Percentiles rank a stretch among this genome's conserved stretches.
phyloP scores from a whole-genome alignment of 2,888 invertebrate genomes.

The Teinopalpus imperialis region DNA sequence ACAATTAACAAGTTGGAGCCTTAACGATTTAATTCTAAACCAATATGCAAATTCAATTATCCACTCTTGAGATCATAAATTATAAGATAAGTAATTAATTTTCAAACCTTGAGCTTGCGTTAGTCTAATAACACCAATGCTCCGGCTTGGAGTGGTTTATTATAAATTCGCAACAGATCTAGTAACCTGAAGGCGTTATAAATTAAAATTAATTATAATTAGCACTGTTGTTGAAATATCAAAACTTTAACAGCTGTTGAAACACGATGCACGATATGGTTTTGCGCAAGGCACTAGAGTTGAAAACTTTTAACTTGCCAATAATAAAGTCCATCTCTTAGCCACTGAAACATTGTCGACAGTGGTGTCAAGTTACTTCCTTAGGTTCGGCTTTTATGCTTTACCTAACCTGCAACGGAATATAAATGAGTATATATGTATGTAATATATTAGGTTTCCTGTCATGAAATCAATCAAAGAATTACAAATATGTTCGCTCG shows the following conservation, averaged over 20 bases:
- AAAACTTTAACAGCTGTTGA: constrained; percentile 9
- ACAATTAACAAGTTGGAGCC: constrained; percentile 7
- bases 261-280: not conserved
- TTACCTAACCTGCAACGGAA: too few species aligned
- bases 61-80: constrained; percentile 18
- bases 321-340: too few species aligned
- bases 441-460: too few species aligned
- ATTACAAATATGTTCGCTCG: too few species aligned
- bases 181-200: constrained; percentile 19
- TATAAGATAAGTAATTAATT: constrained; percentile 21
- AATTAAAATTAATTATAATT: constrained; percentile 24
- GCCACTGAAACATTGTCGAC: too few species aligned
- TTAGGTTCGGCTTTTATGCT: too few species aligned
- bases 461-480: too few species aligned
- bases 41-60: constrained; percentile 17
- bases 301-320: too few species aligned
- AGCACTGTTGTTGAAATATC: constrained; percentile 7
- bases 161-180: constrained; percentile 23
- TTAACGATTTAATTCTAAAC: constrained; percentile 5
- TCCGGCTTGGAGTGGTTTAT: constrained; percentile 2
- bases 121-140: constrained; percentile 12
- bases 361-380: too few species aligned
- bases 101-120: constrained; percentile 22
- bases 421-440: too few species aligned
- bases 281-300: not conserved